A percentile compares a stretch with the other conserved stretches of the same genome.
Evolutionary conservation across 2,888 invertebrate genomes (phyloP).

Genomic region (Drosophila emarginata): DNA sequence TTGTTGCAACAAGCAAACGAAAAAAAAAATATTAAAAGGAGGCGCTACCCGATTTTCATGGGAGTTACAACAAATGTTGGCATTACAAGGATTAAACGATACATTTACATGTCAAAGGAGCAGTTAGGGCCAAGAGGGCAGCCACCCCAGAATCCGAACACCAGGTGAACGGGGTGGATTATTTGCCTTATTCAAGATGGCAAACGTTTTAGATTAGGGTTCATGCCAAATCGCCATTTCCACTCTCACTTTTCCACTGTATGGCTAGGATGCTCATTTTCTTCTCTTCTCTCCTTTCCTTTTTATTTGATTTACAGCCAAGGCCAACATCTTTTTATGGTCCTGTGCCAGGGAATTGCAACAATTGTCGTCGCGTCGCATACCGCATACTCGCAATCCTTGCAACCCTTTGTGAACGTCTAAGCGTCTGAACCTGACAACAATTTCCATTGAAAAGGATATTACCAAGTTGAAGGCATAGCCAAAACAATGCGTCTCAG

Average conservation of each 20-base stretch:
- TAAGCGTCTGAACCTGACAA: slow-evolving; percentile 60
- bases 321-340: slow-evolving; percentile 58
- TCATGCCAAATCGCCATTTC: slow-evolving; percentile 22
- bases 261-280: slow-evolving; percentile 5
- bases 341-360: slow-evolving; percentile 62
- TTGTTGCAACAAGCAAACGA: slow-evolving; percentile 3
- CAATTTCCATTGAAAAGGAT: slow-evolving; percentile 58
- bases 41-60: slow-evolving; percentile 55
- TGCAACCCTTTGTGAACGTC: slow-evolving; percentile 64
- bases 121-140: slow-evolving; percentile 40
- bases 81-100: slow-evolving; percentile 65
- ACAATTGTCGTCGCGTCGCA: slow-evolving; percentile 60
- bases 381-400: slow-evolving; percentile 18
- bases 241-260: slow-evolving; percentile 61
- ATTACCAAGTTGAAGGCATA: slow-evolving; percentile 29
- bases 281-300: too few species aligned
- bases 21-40: slow-evolving; percentile 15
- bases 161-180: slow-evolving; percentile 48
- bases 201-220: slow-evolving; percentile 27
- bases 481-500: slow-evolving; percentile 61
- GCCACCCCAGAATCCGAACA: slow-evolving; percentile 49
- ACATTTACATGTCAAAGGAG: slow-evolving; percentile 52
- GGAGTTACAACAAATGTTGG: slow-evolving; percentile 64
- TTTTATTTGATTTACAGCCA: slow-evolving; percentile 59
- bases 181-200: slow-evolving; percentile 49